Base-by-base conservation (phyloP, 2,888 invertebrate genomes). In the Cryptocheilus praepositus region DNA sequence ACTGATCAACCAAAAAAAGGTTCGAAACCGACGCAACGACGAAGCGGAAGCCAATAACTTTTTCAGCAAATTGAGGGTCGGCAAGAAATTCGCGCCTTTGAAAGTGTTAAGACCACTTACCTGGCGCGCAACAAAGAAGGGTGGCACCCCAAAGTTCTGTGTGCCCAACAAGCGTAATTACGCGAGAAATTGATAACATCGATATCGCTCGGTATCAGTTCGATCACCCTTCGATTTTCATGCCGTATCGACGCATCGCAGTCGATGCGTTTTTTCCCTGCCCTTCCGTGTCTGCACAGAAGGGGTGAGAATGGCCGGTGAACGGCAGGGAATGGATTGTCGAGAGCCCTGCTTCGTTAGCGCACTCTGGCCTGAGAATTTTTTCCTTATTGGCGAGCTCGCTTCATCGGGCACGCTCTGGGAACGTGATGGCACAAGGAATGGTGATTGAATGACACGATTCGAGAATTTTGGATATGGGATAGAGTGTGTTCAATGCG, bases 111-210 rank as follows among this genome's bases (percentile, higher is more conserved):
- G 65, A 61, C 77, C 77, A 77, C 79, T 78, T 56, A 67, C 71
- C 71, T 71, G 71, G 70, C 64, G 64, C 67, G 46, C 63, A 65
- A 70, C 79, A 73, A 78, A 72, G 64, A 66, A 57, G 71, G 69
- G 69, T 68, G 64, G 64, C 60, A 57, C 46, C 46, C 45, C 76
- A 4, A 1, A 16, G 18, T 16, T 11, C n/a, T 71, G 69, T 83
- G 76, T 83, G 75, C 81, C 83, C 83, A 84, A 86, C 87, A 87
- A 83, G 85, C 85, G 86, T 86, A 88, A 88, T 88, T 88, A 86
- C 87, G 86, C 81, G 84, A 77, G 80, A 87, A 88, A 86, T 81
- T 86, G 88, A 88, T 88, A 88, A 73, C 82, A 86, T 85, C 84
- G 80, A 83, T 82, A 76, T 73, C 67, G 61, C 60, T n/a, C 73